Conservation (phyloP, 2,888 invertebrate species). For the Leptinotarsa tumamoca region DNA sequence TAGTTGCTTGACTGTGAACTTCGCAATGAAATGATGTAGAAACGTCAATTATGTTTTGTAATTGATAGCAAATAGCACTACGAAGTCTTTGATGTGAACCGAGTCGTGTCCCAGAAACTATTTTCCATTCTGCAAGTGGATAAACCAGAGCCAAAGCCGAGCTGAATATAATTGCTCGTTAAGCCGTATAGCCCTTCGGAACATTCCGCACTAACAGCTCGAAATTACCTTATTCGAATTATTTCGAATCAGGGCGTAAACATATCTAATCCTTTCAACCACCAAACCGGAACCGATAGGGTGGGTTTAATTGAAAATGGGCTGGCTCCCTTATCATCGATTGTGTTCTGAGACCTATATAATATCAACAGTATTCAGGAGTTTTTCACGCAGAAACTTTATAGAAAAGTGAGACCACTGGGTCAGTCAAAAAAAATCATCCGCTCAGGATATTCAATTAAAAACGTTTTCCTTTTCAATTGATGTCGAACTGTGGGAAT, state of each 20-base stretch:
- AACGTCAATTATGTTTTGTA: no score
- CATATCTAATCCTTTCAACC: conserved; percentile 48
- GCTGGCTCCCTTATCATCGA: not conserved
- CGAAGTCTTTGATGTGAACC: not conserved
- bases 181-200: conserved; percentile 40
- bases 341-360: not conserved
- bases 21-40: no score
- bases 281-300: conserved; percentile 43
- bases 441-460: no score
- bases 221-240: conserved; percentile 49
- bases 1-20: no score
- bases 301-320: conserved; percentile 24
- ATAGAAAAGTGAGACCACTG: no score
- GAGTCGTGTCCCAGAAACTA: conserved; percentile 1
- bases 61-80: not conserved
- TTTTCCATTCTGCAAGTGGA: conserved; percentile 19
- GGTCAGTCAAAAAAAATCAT: no score
- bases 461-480: no score
- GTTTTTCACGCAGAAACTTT: not conserved
- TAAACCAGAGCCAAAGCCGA: conserved; percentile 34
- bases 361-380: not conserved
- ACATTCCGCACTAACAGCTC: conserved; percentile 49
- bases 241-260: conserved; percentile 46
- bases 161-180: conserved; percentile 43
- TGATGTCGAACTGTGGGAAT: no score